A percentile compares a stretch with the other conserved stretches of the same genome.
Evolutionary conservation across 2,113 vertebrate species (phyloP).

Genomic region (Empidonax alnorum): DNA sequence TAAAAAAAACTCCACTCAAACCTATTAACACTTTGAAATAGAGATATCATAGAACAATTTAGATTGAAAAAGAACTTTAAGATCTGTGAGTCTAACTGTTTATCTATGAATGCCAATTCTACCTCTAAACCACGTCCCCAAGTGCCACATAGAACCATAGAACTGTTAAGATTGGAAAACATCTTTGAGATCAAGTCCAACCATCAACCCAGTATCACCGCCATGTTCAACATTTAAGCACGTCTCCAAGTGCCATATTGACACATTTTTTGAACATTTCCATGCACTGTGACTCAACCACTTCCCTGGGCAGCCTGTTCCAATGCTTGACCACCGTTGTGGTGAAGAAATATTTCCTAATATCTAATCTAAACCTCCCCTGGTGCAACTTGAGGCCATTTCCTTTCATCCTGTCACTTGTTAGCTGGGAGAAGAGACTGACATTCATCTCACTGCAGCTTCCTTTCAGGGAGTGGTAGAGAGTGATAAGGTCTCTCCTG

Average conservation of each 20-base stretch:
- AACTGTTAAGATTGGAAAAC: neutral
- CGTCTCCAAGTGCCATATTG: neutral
- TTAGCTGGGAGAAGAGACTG: neutral
- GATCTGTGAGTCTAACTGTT: neutral
- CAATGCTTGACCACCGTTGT: neutral
- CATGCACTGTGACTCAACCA: neutral
- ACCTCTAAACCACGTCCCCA: neutral
- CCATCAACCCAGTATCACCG: too few relatives aligned
- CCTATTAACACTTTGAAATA: neutral
- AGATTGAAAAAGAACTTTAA: neutral
- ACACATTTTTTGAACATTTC: neutral
- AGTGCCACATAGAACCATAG: neutral
- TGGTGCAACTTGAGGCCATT: neutral
- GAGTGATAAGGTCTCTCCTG: neutral
- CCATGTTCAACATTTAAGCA: neutral
- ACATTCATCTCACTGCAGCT: neutral
- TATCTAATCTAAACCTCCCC: neutral
- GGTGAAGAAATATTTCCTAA: neutral
- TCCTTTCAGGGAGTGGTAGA: neutral
- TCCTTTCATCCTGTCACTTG: neutral
- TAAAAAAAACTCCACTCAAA: neutral
- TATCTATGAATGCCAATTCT: neutral
- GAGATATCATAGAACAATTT: neutral
- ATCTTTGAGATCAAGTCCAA: neutral
- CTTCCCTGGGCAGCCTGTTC: neutral